Percentiles rank a stretch among this genome's conserved stretches.
phyloP scores from a whole-genome alignment of 1,140 invertebrate species.

The Scylla paramamosain region DNA sequence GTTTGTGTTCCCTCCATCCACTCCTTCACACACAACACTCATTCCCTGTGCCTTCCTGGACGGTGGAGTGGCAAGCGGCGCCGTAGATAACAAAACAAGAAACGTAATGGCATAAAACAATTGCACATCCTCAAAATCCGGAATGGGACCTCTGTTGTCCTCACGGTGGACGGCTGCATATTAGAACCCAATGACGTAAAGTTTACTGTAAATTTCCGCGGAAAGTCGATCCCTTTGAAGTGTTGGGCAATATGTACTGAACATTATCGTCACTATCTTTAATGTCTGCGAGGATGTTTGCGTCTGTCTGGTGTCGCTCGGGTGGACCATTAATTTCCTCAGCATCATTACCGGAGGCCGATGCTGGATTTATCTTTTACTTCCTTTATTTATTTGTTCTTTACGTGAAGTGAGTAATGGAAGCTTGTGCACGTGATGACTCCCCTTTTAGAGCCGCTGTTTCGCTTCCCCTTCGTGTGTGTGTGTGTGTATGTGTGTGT shows the following conservation, averaged over 20 bases:
- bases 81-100: too few relatives aligned
- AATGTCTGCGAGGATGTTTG: neutral
- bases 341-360: neutral
- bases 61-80: too few relatives aligned
- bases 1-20: neutral
- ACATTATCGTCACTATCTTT: neutral
- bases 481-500: conserved; percentile 11
- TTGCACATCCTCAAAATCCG: too few relatives aligned
- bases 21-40: neutral
- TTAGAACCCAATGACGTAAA: too few relatives aligned
- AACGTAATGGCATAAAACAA: too few relatives aligned
- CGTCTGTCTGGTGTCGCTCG: neutral
- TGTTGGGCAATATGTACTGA: neutral
- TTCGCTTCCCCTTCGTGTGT: neutral
- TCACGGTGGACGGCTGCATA: too few relatives aligned
- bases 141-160: too few relatives aligned
- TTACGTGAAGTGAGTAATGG: neutral
- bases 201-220: too few relatives aligned
- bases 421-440: neutral
- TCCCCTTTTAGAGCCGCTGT: too few relatives aligned
- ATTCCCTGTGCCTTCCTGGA: neutral
- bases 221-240: too few relatives aligned
- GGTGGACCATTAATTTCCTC: neutral
- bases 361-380: neutral
- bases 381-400: too few relatives aligned